These are phyloP conservation scores for Monopis laevigella DNA, from an alignment of 2,888 invertebrate genomes.

Conservation along the genomic window DNA sequence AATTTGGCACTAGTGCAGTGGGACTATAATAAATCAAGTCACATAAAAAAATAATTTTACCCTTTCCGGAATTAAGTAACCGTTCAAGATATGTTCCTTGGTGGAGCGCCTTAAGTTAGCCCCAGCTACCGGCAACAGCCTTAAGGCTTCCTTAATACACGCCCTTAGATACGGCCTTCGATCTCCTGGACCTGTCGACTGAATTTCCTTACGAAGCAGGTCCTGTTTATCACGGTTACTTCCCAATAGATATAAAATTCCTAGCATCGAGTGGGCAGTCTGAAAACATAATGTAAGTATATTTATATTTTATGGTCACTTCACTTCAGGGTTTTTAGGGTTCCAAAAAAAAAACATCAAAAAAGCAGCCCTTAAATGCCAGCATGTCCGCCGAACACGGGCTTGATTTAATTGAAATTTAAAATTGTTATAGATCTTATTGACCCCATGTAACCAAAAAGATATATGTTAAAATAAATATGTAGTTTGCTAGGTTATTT, in stretches of 20 bases:
- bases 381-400: no score
- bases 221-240: constrained; percentile 64
- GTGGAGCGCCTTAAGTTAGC: constrained; percentile 51
- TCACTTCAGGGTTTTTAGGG: no score
- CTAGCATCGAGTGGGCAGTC: constrained; percentile 57
- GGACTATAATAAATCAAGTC: background rate
- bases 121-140: constrained; percentile 58
- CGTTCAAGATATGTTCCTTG: constrained; percentile 55
- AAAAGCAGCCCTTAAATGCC: no score
- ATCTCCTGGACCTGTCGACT: constrained; percentile 39
- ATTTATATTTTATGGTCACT: no score
- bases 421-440: no score
- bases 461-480: no score
- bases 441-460: no score
- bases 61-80: constrained; percentile 61
- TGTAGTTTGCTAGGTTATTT: no score
- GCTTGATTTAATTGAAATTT: no score
- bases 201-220: constrained; percentile 50
- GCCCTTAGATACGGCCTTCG: constrained; percentile 69
- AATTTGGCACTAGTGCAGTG: no score
- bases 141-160: constrained; percentile 75
- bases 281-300: constrained; percentile 27
- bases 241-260: constrained; percentile 62
- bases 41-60: constrained; percentile 25
- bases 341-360: no score